phyloP scores from a whole-genome alignment of 2,797 vertebrate species.

The Crocidura indochinensis region DNA sequence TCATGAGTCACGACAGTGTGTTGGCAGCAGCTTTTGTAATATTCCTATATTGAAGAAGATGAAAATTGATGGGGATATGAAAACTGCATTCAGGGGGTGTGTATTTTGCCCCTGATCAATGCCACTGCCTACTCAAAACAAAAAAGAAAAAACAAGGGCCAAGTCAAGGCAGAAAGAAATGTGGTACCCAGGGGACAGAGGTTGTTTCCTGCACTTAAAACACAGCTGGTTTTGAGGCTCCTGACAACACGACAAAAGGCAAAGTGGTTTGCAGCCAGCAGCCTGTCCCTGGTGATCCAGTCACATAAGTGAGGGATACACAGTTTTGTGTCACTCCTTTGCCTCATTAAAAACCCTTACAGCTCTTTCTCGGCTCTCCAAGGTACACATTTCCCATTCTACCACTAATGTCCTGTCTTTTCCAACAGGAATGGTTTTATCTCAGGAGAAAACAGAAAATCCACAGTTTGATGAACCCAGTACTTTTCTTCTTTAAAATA shows the following conservation, averaged over 20 bases:
- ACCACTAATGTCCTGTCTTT: background rate
- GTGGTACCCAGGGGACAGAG: background rate
- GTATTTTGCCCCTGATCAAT: constrained; percentile 43
- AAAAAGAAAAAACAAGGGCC: constrained; percentile 35
- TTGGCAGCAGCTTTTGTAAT: background rate
- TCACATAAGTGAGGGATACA: background rate
- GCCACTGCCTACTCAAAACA: constrained; percentile 20
- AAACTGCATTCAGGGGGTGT: background rate
- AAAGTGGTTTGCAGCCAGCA: background rate
- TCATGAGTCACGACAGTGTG: background rate
- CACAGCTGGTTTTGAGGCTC: background rate
- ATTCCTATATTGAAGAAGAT: constrained; percentile 28
- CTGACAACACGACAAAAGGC: constrained; percentile 13
- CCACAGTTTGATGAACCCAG: background rate
- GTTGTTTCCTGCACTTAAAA: background rate
- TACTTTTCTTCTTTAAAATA: background rate
- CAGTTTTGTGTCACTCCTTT: background rate
- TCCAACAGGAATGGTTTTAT: background rate
- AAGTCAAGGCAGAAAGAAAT: constrained; percentile 48
- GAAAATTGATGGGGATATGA: background rate
- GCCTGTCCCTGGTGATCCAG: background rate
- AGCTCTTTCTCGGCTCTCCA: background rate
- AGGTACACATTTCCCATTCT: background rate
- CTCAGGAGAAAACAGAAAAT: constrained; percentile 34
- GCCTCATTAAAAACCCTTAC: too few relatives aligned